Conservation (phyloP, 2,113 vertebrate genomes). For the Genyomyrus donnyi region DNA sequence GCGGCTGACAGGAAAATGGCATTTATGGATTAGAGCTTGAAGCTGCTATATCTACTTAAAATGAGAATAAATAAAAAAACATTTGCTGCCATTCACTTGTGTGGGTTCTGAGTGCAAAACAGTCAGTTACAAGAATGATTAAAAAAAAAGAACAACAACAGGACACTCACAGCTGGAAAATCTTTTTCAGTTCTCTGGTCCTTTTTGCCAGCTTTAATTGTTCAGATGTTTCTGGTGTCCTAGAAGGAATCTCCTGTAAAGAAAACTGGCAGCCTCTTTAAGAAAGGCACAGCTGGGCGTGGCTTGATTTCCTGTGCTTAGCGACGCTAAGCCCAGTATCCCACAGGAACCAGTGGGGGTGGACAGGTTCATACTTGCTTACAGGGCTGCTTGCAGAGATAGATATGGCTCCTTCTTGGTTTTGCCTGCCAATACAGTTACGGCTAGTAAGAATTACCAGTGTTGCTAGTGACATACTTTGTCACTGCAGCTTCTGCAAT, state of each 20-base stretch:
- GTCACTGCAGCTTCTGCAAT: background rate
- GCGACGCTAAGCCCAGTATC: background rate
- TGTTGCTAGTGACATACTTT: background rate
- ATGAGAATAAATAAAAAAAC: background rate
- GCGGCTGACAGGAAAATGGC: background rate
- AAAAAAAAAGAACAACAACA: background rate
- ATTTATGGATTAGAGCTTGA: background rate
- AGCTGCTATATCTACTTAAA: background rate
- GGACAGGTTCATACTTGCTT: background rate
- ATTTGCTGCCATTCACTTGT: background rate
- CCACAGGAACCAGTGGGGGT: background rate
- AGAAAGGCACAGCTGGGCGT: background rate
- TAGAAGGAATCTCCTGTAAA: background rate
- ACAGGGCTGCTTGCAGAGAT: background rate
- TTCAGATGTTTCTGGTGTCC: background rate
- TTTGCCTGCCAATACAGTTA: background rate
- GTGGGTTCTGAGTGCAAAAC: background rate
- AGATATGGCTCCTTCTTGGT: background rate
- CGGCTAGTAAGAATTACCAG: background rate
- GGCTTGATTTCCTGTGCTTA: background rate
- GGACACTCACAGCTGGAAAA: background rate
- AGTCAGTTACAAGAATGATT: background rate
- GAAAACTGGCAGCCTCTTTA: background rate
- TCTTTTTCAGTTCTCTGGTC: background rate
- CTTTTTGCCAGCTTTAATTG: background rate